Evolutionary conservation across 1,140 invertebrate species (phyloP).

Genomic region (Harlomillsia oculata): DNA sequence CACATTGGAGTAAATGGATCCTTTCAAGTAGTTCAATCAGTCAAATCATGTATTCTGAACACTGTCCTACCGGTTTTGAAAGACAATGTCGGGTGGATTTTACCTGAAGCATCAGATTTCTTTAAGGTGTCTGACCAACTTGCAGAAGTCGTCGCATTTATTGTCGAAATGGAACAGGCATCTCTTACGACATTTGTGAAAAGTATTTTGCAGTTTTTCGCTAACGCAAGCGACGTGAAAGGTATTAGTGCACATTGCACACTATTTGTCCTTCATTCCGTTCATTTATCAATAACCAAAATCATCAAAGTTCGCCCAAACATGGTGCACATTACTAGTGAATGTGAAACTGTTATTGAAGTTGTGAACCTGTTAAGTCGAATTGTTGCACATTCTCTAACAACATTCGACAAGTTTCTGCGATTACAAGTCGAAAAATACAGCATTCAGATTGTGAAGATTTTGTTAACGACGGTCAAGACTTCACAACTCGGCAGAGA

Average conservation of each 20-base stretch:
- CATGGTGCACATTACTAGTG: too few species aligned
- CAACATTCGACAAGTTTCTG: constrained; percentile 3
- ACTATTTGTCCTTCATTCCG: too few species aligned
- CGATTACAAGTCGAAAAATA: neutral
- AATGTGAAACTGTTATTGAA: too few species aligned
- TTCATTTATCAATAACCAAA: too few species aligned
- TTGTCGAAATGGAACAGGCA: too few species aligned
- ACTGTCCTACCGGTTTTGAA: constrained; percentile 7
- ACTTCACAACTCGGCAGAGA: too few species aligned
- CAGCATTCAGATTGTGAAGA: neutral
- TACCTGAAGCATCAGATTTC: constrained; percentile 8
- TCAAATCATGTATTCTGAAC: neutral
- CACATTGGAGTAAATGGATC: neutral
- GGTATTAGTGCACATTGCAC: constrained; percentile 5
- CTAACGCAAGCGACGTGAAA: neutral
- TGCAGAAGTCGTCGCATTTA: neutral
- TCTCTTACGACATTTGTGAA: too few species aligned
- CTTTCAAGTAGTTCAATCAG: neutral
- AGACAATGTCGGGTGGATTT: constrained; percentile 19
- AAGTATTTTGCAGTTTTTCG: neutral
- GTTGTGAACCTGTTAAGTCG: too few species aligned
- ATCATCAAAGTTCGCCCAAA: too few species aligned
- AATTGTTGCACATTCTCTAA: too few species aligned
- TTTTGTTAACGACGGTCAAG: too few species aligned
- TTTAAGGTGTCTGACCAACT: neutral